phyloP scores from a whole-genome alignment of 2,113 vertebrate species.

The Corythaixoides concolor region DNA sequence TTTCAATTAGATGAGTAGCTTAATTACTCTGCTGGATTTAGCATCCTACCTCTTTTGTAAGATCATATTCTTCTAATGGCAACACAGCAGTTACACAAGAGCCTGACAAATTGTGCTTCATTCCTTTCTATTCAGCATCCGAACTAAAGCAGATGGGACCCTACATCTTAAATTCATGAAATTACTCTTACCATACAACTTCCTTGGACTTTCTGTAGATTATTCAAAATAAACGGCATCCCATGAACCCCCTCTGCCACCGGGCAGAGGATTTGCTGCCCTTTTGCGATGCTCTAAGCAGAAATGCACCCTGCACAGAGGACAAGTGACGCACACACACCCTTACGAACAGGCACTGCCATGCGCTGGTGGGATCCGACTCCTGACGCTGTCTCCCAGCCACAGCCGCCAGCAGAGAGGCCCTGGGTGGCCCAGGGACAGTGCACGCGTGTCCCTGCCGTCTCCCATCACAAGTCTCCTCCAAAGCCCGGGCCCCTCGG shows the following conservation, averaged over 20 bases:
- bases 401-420: background rate
- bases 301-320: background rate
- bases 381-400: background rate
- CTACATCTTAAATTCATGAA: background rate
- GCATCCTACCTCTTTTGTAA: slow-evolving; percentile 62
- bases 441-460: fast-evolving
- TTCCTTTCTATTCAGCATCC: slow-evolving; percentile 5
- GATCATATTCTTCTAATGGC: slow-evolving; percentile 57
- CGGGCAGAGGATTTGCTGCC: background rate
- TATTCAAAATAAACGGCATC: background rate
- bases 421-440: background rate
- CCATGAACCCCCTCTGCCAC: background rate
- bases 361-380: fast-evolving
- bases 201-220: slow-evolving; percentile 17
- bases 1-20: slow-evolving; percentile 67
- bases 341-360: fast-evolving
- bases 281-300: background rate
- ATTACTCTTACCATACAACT: background rate
- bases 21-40: slow-evolving; percentile 64
- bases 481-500: background rate
- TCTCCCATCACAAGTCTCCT: background rate
- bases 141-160: slow-evolving; percentile 30
- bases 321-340: fast-evolving
- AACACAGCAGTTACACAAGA: slow-evolving; percentile 16
- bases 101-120: slow-evolving; percentile 35